phyloP scores from a whole-genome alignment of 2,888 invertebrate species.

The Helleia helle region DNA sequence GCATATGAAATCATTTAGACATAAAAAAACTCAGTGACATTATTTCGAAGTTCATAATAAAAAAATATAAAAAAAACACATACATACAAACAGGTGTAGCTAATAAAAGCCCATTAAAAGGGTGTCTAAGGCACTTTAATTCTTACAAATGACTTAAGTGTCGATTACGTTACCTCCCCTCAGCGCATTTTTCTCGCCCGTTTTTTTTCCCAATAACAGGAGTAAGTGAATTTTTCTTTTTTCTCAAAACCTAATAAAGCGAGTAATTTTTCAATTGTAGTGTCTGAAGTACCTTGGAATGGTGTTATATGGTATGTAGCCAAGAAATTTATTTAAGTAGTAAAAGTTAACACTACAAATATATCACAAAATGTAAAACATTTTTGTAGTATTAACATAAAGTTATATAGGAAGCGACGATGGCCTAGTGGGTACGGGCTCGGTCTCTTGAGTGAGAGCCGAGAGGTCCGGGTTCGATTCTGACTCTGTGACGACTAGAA shows the following conservation, averaged over 20 bases:
- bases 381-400: no score
- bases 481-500: no score
- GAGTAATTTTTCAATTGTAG: conserved; percentile 69
- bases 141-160: conserved; percentile 42
- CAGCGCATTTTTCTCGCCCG: conserved; percentile 45
- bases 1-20: no score
- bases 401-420: no score
- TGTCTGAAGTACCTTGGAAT: conserved; percentile 29
- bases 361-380: no score
- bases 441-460: no score
- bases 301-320: conserved; percentile 25
- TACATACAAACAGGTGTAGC: neutral
- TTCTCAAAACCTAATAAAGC: conserved; percentile 60
- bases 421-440: no score
- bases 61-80: no score
- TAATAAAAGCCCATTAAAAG: conserved; percentile 6
- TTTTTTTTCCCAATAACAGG: conserved; percentile 40
- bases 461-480: no score
- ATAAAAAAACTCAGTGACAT: no score
- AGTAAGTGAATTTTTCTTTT: conserved; percentile 51
- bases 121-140: conserved; percentile 29
- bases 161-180: conserved; percentile 48
- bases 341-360: no score
- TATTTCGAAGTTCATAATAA: no score
- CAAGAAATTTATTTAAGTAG: conserved; percentile 8